A percentile compares a stretch with the other conserved stretches of the same genome.
phyloP scores from a whole-genome alignment of 2,113 vertebrate species.

The Pseudonaja textilis region DNA sequence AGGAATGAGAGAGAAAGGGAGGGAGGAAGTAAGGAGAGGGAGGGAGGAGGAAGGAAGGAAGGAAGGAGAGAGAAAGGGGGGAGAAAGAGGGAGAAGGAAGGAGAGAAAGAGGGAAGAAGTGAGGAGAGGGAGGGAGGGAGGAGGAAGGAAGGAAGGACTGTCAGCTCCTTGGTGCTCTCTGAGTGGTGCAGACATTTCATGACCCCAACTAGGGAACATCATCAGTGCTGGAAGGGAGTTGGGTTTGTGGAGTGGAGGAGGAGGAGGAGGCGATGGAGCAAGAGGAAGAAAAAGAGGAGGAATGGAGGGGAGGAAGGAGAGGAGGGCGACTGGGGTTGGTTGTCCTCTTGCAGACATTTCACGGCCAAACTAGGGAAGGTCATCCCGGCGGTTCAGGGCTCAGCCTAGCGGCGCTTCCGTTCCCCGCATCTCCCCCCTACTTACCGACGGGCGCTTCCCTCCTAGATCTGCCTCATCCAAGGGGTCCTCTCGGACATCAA shows the following conservation, averaged over 20 bases:
- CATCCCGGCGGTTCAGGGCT: rapidly evolving
- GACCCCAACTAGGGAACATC: no score
- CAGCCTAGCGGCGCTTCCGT: rapidly evolving
- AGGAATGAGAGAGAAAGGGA: rapidly evolving
- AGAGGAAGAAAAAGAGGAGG: neutral
- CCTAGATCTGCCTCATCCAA: slow-evolving; percentile 89
- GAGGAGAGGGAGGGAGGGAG: no score
- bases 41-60: no score
- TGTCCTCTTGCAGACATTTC: neutral
- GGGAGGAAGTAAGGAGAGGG: rapidly evolving
- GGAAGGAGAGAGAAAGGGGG: no score
- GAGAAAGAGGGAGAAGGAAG: no score
- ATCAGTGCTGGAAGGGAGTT: no score
- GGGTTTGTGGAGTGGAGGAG: no score
- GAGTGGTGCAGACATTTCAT: no score
- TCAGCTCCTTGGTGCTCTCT: no score
- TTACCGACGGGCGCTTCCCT: neutral
- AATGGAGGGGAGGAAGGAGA: neutral
- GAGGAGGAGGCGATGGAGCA: neutral
- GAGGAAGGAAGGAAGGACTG: no score
- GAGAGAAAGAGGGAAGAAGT: no score
- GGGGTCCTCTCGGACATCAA: slow-evolving; percentile 92
- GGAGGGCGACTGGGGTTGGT: neutral
- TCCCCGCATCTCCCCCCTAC: neutral
- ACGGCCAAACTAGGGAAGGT: neutral